These are phyloP conservation scores for Brenthis hecate DNA, from an alignment of 2,888 invertebrate species.

Conservation along the genomic window DNA sequence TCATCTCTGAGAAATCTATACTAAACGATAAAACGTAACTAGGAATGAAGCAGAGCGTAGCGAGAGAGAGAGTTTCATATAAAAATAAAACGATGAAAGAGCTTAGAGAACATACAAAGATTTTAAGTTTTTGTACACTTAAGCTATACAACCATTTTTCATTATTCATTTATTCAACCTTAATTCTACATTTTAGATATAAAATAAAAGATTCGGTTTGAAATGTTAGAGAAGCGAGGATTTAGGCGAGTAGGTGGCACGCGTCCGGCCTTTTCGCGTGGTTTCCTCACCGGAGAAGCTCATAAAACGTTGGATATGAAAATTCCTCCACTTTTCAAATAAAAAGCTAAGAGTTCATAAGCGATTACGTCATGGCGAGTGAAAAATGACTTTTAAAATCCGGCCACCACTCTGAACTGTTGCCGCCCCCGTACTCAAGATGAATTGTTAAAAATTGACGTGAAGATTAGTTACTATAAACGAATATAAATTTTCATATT, in stretches of 20 bases:
- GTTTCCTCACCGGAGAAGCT: constrained; percentile 43
- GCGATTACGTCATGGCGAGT: constrained; percentile 74
- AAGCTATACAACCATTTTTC: neutral
- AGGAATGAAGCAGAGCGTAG: neutral
- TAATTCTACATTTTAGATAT: constrained; percentile 15
- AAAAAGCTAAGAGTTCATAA: constrained; percentile 73
- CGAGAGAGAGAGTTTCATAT: neutral
- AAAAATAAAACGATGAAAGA: constrained; percentile 13
- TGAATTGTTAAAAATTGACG: constrained; percentile 69
- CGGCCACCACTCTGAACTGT: constrained; percentile 54
- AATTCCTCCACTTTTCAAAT: constrained; percentile 67
- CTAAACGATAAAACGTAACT: neutral
- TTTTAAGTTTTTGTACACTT: constrained; percentile 9
- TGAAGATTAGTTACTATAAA: constrained; percentile 51
- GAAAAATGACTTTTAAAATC: constrained; percentile 74
- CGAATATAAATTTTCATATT: constrained; percentile 28
- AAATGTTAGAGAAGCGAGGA: constrained; percentile 29
- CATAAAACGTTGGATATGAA: constrained; percentile 70
- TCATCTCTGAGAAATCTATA: no score
- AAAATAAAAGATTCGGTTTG: constrained; percentile 21
- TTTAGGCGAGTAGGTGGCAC: constrained; percentile 29
- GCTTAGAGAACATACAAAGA: constrained; percentile 14
- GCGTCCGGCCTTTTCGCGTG: constrained; percentile 32
- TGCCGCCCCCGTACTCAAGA: constrained; percentile 56
- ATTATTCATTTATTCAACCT: constrained; percentile 1